These are phyloP conservation scores for Piaya cayana DNA, from an alignment of 2,113 vertebrate genomes.

Conservation along the genomic window DNA sequence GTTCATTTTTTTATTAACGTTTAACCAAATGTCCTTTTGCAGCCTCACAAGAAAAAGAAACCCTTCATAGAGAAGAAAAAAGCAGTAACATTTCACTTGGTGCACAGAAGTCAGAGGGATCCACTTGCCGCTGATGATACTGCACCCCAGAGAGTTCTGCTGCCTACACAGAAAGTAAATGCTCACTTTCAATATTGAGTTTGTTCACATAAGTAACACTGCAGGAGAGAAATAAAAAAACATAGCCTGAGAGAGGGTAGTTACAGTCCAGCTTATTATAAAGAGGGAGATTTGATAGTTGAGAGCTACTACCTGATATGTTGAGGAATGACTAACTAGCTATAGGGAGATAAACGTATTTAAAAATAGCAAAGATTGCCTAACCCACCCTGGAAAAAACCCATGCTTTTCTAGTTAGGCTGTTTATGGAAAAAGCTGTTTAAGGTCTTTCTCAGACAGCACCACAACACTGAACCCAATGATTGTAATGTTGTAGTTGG, in stretches of 20 bases:
- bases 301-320: background rate
- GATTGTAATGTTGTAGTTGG: accelerated
- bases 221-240: background rate
- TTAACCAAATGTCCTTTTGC: conserved; percentile 10
- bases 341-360: background rate
- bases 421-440: background rate
- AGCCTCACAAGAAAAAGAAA: conserved; percentile 96
- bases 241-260: background rate
- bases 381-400: background rate
- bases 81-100: conserved; percentile 93
- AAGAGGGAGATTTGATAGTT: background rate
- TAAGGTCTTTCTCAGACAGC: background rate
- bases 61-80: conserved; percentile 97
- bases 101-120: conserved; percentile 95
- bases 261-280: background rate
- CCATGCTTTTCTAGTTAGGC: background rate
- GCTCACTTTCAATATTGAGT: background rate
- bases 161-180: conserved; percentile 82
- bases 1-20: background rate
- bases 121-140: conserved; percentile 93
- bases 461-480: background rate
- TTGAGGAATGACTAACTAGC: background rate
- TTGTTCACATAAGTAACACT: background rate
- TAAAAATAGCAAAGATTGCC: background rate
- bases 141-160: conserved; percentile 92